These are phyloP conservation scores for Toxotes chatareus DNA, from an alignment of 2,113 vertebrate genomes.

Conservation along the genomic window DNA sequence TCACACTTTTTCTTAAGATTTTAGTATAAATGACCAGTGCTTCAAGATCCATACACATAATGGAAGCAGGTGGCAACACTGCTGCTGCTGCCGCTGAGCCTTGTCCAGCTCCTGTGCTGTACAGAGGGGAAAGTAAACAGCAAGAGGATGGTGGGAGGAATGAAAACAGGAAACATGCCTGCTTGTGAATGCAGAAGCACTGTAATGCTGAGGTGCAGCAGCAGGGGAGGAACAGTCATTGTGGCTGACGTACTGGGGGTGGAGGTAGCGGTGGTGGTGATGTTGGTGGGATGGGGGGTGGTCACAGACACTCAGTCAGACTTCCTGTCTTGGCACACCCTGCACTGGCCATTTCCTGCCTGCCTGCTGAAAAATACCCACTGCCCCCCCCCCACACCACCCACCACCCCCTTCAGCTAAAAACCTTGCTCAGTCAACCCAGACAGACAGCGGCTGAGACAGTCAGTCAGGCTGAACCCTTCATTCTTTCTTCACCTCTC, in stretches of 20 bases:
- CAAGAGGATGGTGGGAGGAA: constrained; percentile 15
- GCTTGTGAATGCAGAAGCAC: constrained; percentile 29
- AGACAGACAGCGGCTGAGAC: constrained; percentile 66
- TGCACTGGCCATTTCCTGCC: constrained; percentile 80
- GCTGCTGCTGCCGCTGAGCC: constrained; percentile 1
- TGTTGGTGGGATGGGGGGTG: not conserved
- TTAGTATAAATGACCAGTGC: not conserved
- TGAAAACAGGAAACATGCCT: constrained; percentile 58
- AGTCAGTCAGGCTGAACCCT: constrained; percentile 35
- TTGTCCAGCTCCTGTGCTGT: not conserved
- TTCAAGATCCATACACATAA: not conserved
- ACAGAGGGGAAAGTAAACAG: constrained; percentile 6
- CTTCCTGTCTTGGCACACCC: constrained; percentile 82
- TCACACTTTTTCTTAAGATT: not conserved
- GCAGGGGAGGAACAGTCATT: constrained; percentile 24
- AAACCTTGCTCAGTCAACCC: constrained; percentile 61
- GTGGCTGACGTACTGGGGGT: constrained; percentile 40
- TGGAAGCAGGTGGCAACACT: not conserved
- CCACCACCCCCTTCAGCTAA: constrained; percentile 4
- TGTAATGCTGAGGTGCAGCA: constrained; percentile 34
- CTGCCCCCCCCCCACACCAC: too few relatives aligned
- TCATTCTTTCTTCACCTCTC: constrained; percentile 37
- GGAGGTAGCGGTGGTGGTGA: constrained; percentile 4
- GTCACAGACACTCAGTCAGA: constrained; percentile 57
- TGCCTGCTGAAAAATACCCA: constrained; percentile 68